Conservation (phyloP, 2,888 invertebrate species). For the Spatulosminthurus flaviceps region DNA sequence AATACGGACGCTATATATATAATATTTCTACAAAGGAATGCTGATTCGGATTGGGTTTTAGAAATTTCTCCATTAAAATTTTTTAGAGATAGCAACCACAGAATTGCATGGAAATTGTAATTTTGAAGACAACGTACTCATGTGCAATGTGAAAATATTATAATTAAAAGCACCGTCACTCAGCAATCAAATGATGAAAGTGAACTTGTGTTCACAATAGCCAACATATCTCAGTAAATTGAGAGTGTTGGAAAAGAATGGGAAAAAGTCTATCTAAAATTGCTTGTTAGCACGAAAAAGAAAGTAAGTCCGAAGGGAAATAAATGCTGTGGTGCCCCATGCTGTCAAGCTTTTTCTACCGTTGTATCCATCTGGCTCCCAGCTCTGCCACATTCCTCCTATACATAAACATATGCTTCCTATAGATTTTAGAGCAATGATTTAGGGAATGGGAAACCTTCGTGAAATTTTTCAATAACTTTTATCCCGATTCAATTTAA, state of each 20-base stretch:
- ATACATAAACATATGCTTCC: not conserved
- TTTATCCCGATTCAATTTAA: constrained; percentile 37
- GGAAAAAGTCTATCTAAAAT: constrained; percentile 5
- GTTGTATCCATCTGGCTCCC: not conserved
- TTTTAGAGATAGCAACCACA: too few species aligned
- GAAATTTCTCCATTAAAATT: too few species aligned
- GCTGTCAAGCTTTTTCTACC: constrained; percentile 12
- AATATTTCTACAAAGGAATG: too few species aligned
- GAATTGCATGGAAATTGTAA: too few species aligned
- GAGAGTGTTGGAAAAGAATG: not conserved
- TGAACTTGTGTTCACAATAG: not conserved
- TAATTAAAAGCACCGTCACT: not conserved
- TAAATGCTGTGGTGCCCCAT: not conserved
- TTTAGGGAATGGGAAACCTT: not conserved
- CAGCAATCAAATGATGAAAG: constrained; percentile 2
- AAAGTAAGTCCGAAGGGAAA: not conserved
- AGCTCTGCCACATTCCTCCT: not conserved
- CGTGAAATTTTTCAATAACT: constrained; percentile 33
- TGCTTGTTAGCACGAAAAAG: constrained; percentile 29
- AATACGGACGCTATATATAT: too few species aligned
- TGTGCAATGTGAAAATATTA: not conserved
- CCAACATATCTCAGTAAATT: constrained; percentile 2
- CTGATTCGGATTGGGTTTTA: too few species aligned
- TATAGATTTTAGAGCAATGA: not conserved
- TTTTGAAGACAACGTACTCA: too few species aligned